Evolutionary conservation across 2,113 vertebrate species (phyloP), one percentile per base, ranked within the genome.

Genomic region (Eretmochelys imbricata): DNA sequence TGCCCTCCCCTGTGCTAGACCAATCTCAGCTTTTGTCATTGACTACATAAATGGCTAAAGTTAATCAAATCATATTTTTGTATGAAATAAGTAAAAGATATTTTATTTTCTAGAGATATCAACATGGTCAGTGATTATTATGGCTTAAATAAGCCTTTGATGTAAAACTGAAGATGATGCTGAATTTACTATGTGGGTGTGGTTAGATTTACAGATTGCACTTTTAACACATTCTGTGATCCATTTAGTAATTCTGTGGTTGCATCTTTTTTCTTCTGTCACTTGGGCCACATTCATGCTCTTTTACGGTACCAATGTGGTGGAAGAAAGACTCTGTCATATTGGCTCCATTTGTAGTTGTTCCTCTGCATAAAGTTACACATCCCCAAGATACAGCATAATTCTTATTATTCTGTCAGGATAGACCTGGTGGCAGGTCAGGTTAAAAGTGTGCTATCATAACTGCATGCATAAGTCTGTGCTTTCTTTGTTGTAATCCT

Each of bases 401-500:
- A 85, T 93, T 85, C 83, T n/a, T 38, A 29, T 72, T 91, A 11
- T 29, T 22, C 10, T 82, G 0, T 85, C 59, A 72, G 42, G 42
- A 79, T 53, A 46, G 88, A 14, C 72, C 59, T 57, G 85, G 14
- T 84, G 90, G 42, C 48, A 90, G 84, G 42, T 78, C 85, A 95
- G 35, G 9, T 53, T 88, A n/a, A 78, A 81, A 95, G 54, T 80
- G 31, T 78, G 88, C 90, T 93, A 79, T 20, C 80, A n/a, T 93
- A 19, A 65, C 91, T 91, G 46, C 24, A 20, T 2, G 10, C 65
- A n/a, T 9, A 92, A 85, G 29, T 78, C 72, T 94, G 85, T 94
- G 75, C 75, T 92, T 94, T 94, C 24, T 48, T 85, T 93, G 84
- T 89, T 27, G 31, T 89, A 13, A 51, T 95, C 2, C 38, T 82